Evolutionary conservation across 2,888 invertebrate genomes (phyloP), one percentile per base, ranked within the genome.

Genomic region (Eulithis prunata): DNA sequence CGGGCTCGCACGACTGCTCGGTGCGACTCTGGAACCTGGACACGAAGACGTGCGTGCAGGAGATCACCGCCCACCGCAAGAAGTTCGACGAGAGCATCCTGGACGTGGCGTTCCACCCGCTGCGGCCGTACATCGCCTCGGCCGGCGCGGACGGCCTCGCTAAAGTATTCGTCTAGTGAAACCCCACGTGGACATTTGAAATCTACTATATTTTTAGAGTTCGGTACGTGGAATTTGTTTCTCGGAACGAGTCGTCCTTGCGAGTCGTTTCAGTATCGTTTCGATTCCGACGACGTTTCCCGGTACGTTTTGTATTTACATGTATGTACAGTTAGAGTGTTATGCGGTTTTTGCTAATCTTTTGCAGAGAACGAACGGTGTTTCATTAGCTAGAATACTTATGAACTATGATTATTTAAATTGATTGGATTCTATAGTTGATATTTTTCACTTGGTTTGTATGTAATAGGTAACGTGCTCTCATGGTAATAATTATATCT

Each of bases 11-110:
- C 93, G 99, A 99, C 94, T 98, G 98, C 94, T 99, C 99, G 80
- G 97, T 99, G 88, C 96, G 99, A 79, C 95, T 99, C 79, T 99
- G 99, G 99, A 99, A 99, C 94, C 95, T 99, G 86, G 99, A 99
- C 94, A 98, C 97, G 93, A 98, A 99, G 94, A 98, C 98, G 69
- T 99, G 99, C 94, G 98, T 99, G 80, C 99, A 99, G 92, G 99
- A 99, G 94, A 99, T 99, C 87, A 99, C 99, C 62, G 99, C 99
- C 78, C 99, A 99, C 94, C 96, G 99, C 83, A 99, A 99, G 94
- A 99, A 99, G 94, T 99, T 99, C 94, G 99, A 99, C 93, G 99
- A 99, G 94, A 98, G 99, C 88, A 99, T 99, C 94, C 96, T 98
- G 86, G 98, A 99, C 90, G 99, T 99, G 77, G 99, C 99, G 82